Percentiles rank a stretch among this genome's conserved stretches.
Evolutionary conservation across 1,140 invertebrate genomes (phyloP).

Genomic region (Frieseomelitta varia): DNA sequence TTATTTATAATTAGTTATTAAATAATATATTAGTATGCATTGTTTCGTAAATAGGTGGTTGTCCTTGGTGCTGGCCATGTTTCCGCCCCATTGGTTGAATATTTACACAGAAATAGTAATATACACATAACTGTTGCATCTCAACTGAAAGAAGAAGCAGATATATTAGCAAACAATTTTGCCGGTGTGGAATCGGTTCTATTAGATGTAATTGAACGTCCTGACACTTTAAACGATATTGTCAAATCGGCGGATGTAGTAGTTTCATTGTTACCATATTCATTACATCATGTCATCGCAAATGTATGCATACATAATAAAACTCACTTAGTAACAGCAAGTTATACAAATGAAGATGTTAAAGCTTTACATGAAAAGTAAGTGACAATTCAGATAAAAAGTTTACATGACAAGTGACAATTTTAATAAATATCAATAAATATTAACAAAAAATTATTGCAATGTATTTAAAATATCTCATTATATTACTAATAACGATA

Average conservation of each 20-base stretch:
- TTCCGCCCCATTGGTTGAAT: slow-evolving; percentile 95
- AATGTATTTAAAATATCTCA: too few species aligned
- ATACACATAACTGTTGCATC: slow-evolving; percentile 94
- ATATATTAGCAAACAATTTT: slow-evolving; percentile 89
- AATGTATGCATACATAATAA: slow-evolving; percentile 92
- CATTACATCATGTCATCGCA: slow-evolving; percentile 93
- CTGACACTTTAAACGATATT: slow-evolving; percentile 88
- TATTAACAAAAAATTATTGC: too few species aligned
- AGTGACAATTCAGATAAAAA: slow-evolving; percentile 77
- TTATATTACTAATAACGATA: not conserved
- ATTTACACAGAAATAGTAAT: slow-evolving; percentile 92
- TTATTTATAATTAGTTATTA: not conserved
- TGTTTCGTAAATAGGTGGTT: slow-evolving; percentile 84
- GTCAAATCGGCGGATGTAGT: slow-evolving; percentile 90
- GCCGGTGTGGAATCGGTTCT: slow-evolving; percentile 91
- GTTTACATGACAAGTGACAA: slow-evolving; percentile 87
- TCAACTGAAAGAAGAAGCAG: slow-evolving; percentile 93
- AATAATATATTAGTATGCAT: slow-evolving; percentile 15
- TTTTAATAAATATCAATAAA: not conserved
- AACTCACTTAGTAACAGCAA: slow-evolving; percentile 97
- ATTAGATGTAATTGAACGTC: slow-evolving; percentile 89
- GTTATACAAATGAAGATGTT: slow-evolving; percentile 94
- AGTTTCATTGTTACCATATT: slow-evolving; percentile 96
- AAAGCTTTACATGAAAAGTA: slow-evolving; percentile 90
- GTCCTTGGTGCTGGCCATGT: slow-evolving; percentile 98